Base-by-base conservation (phyloP, 1,140 invertebrate species). In the Periplaneta americana region DNA sequence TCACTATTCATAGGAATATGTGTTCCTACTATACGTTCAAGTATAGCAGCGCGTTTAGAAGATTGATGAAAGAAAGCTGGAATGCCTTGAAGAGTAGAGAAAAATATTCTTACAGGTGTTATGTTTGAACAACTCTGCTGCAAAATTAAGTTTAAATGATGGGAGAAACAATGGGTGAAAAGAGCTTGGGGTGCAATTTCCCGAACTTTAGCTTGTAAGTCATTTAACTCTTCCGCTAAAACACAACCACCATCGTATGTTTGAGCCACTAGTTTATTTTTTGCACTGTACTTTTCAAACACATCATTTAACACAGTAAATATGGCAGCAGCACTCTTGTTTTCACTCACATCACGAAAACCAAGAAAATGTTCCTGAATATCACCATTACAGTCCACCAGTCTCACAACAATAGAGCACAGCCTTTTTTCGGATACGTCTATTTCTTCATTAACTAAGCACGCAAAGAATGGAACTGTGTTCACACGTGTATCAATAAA, bases 161-260 rank as follows among this genome's bases (percentile, higher is more conserved):
- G 83, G 15, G 79, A 78, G 32, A 79, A 39, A 75, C 82, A 77
- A 74, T 83, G 83, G 31, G 36, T 75, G 39, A 34, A 81, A 17
- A 80, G 28, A 36, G 79, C 82, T 39, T 83, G 39, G n/a, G 83
- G 83, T 28, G 36, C 32, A 34, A 74, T 32, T 80, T 83, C 77
- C 32, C n/a, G 83, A 17, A 83, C 31, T 36, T 78, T 34, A 34
- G 82, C 35, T 48, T 84, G 78, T 11, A 84, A 34, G 17, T 75
- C 84, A 80, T 57, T 34, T 31, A 83, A 57, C 28, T 77, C 74
- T 34, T 37, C 66, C 31, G 82, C 34, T 80, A 84, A 78, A 13
- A 84, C 79, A 36, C 37, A 18, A 11, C 84, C 82, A 18, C 82
- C 82, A 80, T 84, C 80, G 75, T 83, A 84, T 11, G 48, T 81